A percentile compares a stretch with the other conserved stretches of the same genome.
These are phyloP conservation scores for Nomada fucata DNA, from an alignment of 2,888 invertebrate species.

Conservation along the genomic window DNA sequence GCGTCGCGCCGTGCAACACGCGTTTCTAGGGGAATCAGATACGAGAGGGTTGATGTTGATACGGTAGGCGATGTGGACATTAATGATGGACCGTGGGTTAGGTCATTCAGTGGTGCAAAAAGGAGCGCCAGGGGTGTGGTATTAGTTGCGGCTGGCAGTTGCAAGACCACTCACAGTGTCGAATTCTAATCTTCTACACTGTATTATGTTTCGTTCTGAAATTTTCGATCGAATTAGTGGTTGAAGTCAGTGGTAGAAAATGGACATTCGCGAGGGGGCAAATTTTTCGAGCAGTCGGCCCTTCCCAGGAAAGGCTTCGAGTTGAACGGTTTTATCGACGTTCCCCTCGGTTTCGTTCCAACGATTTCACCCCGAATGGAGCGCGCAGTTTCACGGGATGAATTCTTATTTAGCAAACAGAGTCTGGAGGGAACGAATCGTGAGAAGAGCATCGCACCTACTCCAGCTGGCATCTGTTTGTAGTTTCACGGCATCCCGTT, in stretches of 20 bases:
- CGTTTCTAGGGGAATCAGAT: slow-evolving; percentile 41
- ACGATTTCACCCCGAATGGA: neutral
- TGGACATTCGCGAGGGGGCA: too few species aligned
- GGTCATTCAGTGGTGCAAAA: too few species aligned
- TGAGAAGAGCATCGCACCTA: slow-evolving; percentile 42
- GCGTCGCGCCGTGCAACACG: neutral
- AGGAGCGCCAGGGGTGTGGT: too few species aligned
- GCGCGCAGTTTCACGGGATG: neutral
- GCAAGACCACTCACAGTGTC: too few species aligned
- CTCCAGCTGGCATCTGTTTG: slow-evolving; percentile 23
- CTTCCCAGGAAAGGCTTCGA: too few species aligned
- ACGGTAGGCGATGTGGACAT: neutral
- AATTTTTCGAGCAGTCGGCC: too few species aligned
- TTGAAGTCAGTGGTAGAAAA: too few species aligned
- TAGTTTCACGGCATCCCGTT: slow-evolving; percentile 22
- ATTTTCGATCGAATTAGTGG: too few species aligned
- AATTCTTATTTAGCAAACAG: slow-evolving; percentile 32
- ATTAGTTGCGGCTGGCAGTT: too few species aligned
- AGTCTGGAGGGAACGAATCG: slow-evolving; percentile 22
- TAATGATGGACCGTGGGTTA: neutral
- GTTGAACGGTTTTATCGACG: neutral
- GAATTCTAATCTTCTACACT: too few species aligned
- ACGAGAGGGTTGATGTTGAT: neutral
- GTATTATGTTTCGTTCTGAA: too few species aligned
- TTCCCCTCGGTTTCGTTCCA: neutral